phyloP scores from a whole-genome alignment of 2,113 vertebrate genomes.

The Theristicus caerulescens region DNA sequence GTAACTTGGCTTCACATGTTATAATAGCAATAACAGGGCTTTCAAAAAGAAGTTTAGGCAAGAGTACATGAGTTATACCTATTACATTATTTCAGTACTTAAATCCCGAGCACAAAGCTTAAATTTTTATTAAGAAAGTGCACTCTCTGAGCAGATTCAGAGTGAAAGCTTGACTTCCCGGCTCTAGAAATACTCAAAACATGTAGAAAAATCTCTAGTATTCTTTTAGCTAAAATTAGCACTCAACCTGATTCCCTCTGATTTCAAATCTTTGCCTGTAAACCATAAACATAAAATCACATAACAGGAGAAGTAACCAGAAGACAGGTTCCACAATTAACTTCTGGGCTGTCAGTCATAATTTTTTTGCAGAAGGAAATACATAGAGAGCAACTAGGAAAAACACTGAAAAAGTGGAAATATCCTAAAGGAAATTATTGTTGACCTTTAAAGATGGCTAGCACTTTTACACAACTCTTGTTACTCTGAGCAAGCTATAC shows the following conservation, averaged over 20 bases:
- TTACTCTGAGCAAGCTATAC: neutral
- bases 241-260: neutral
- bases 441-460: neutral
- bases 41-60: neutral
- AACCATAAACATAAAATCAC: neutral
- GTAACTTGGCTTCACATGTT: neutral
- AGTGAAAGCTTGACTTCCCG: neutral
- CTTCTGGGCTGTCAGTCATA: neutral
- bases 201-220: neutral
- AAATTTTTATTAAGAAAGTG: neutral
- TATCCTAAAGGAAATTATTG: neutral
- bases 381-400: neutral
- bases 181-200: neutral
- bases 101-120: neutral
- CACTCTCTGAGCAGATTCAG: neutral
- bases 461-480: neutral
- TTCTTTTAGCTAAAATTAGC: neutral
- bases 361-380: neutral
- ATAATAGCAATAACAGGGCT: neutral
- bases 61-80: neutral
- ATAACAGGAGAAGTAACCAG: neutral
- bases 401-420: neutral
- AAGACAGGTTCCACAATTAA: neutral
- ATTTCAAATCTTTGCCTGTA: neutral
- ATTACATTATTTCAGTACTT: neutral